Conservation (phyloP, 2,113 vertebrate genomes). For the Corythaixoides concolor region DNA sequence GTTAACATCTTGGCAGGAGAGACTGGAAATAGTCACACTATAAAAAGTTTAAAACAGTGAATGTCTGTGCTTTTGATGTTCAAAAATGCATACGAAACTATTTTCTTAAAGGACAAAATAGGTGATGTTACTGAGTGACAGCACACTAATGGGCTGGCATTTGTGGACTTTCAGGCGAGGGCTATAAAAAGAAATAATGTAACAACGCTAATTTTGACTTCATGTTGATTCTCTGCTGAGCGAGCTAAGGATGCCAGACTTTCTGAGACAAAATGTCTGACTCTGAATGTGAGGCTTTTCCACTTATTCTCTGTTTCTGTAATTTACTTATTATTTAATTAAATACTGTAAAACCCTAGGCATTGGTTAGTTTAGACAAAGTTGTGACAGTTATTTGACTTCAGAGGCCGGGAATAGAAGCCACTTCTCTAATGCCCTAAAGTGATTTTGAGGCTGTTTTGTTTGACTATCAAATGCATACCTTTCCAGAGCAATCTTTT, state of each 20-base stretch:
- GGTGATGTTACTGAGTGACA: constrained; percentile 69
- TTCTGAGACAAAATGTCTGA: constrained; percentile 73
- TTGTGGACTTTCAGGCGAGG: constrained; percentile 70
- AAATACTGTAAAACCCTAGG: constrained; percentile 34
- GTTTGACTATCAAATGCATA: constrained; percentile 13
- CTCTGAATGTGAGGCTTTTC: constrained; percentile 21
- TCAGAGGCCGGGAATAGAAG: constrained; percentile 31
- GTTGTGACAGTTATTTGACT: constrained; percentile 65
- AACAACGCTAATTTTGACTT: constrained; percentile 73
- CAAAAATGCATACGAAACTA: constrained; percentile 55
- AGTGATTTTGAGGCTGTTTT: constrained; percentile 46
- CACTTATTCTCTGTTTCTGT: constrained; percentile 43
- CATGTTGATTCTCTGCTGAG: constrained; percentile 66
- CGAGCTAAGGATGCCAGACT: constrained; percentile 65
- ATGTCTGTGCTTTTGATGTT: constrained; percentile 55
- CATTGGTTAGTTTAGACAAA: constrained; percentile 36
- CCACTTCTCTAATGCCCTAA: constrained; percentile 17
- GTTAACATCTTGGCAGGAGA: constrained; percentile 62
- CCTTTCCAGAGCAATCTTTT: constrained; percentile 19
- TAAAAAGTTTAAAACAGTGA: constrained; percentile 66
- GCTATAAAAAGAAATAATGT: constrained; percentile 76
- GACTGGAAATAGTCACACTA: constrained; percentile 48
- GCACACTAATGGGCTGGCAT: constrained; percentile 68
- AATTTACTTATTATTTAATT: constrained; percentile 56
- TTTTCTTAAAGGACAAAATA: constrained; percentile 62